Evolutionary conservation across 2,797 vertebrate species (phyloP).

Genomic region (Lithobates pipiens): DNA sequence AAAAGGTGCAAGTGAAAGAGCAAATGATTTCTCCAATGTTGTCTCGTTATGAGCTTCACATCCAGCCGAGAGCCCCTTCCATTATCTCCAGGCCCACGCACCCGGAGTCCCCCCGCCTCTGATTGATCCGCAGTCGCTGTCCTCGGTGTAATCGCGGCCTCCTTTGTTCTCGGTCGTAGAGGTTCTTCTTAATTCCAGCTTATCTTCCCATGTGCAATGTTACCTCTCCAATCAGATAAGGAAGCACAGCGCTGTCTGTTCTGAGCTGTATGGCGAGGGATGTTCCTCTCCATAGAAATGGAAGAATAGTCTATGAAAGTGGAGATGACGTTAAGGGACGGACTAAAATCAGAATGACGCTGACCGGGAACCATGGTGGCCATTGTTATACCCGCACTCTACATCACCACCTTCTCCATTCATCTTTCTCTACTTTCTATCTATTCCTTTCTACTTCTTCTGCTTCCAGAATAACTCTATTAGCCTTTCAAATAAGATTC

Average conservation of each 20-base stretch:
- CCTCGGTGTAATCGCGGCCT: slow-evolving; percentile 40
- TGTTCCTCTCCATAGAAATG: background rate
- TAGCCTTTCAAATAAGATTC: too few species aligned
- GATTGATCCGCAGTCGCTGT: slow-evolving; percentile 55
- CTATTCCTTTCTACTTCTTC: too few species aligned
- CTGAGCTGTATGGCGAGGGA: slow-evolving; percentile 11
- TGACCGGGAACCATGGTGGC: background rate
- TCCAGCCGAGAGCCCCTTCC: slow-evolving; percentile 37
- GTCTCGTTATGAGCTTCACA: slow-evolving; percentile 33
- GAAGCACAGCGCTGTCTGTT: background rate
- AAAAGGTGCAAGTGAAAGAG: slow-evolving; percentile 38
- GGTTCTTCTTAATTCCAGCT: slow-evolving; percentile 53
- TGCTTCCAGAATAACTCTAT: too few species aligned
- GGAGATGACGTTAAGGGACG: background rate
- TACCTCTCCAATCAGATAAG: slow-evolving; percentile 42
- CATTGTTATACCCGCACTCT: background rate
- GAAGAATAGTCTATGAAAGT: slow-evolving; percentile 6
- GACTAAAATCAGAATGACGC: background rate
- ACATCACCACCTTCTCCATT: background rate
- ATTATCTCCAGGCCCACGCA: slow-evolving; percentile 39
- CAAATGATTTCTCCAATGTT: slow-evolving; percentile 31
- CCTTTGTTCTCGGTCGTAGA: slow-evolving; percentile 55
- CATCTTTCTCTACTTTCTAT: too few species aligned
- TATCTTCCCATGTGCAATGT: slow-evolving; percentile 50
- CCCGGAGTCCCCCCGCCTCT: background rate